Percentiles rank a stretch among this genome's conserved stretches.
Evolutionary conservation across 2,113 vertebrate genomes (phyloP).

Genomic region (Tetrao urogallus): DNA sequence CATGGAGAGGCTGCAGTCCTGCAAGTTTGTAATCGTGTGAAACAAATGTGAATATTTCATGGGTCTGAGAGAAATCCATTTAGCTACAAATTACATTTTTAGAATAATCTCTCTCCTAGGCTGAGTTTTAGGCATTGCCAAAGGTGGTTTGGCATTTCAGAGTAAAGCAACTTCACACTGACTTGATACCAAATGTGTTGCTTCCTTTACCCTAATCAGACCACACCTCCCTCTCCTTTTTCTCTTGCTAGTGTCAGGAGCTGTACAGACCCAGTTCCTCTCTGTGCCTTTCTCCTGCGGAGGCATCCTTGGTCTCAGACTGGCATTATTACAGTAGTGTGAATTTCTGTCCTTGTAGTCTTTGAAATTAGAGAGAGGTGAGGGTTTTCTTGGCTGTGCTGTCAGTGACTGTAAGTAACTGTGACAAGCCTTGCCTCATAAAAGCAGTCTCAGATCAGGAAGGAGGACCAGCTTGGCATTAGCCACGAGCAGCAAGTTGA

Average conservation of each 20-base stretch:
- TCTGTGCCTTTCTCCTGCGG: background rate
- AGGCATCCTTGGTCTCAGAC: background rate
- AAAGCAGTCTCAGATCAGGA: background rate
- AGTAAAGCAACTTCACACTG: background rate
- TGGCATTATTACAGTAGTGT: background rate
- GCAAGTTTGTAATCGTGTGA: background rate
- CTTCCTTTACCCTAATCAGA: background rate
- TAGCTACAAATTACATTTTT: background rate
- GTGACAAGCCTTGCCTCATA: background rate
- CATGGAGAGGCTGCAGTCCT: background rate
- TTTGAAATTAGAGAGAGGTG: background rate
- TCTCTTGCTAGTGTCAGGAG: background rate
- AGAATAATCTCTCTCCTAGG: background rate
- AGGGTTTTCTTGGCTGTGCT: background rate
- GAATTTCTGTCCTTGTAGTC: background rate
- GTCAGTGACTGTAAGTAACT: background rate
- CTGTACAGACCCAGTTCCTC: background rate
- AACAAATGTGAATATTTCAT: background rate
- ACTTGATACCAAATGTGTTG: background rate
- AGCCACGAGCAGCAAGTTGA: background rate
- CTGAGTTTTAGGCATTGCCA: background rate
- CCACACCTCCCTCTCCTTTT: background rate
- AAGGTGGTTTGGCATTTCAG: background rate
- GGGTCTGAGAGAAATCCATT: background rate
- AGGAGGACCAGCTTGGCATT: background rate